Conservation (phyloP, 2,113 vertebrate species). For the Hippoglossus stenolepis region DNA sequence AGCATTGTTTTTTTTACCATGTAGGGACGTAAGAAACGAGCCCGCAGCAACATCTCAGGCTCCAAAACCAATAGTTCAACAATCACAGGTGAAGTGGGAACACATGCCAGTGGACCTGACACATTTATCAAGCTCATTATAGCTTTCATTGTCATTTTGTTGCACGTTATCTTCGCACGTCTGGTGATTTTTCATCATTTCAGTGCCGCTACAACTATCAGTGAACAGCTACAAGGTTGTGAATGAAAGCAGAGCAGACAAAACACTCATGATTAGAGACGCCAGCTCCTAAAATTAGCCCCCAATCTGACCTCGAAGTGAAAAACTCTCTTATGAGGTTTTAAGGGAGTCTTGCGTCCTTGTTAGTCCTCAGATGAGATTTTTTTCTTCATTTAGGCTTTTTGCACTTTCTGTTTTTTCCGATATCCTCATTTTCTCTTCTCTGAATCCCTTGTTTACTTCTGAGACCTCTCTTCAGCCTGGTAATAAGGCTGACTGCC, state of each 20-base stretch:
- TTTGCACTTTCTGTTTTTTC: not conserved
- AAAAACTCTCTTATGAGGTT: not conserved
- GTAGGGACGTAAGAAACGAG: slow-evolving; percentile 13
- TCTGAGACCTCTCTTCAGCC: too few species aligned
- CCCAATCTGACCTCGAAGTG: slow-evolving; percentile 36
- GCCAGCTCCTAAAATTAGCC: slow-evolving; percentile 49
- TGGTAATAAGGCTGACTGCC: too few species aligned
- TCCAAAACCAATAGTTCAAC: slow-evolving; percentile 15
- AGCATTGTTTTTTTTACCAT: slow-evolving; percentile 20
- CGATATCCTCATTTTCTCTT: too few species aligned
- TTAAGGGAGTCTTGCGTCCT: not conserved
- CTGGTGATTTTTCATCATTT: not conserved
- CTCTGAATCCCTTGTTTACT: too few species aligned
- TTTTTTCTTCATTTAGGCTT: too few species aligned
- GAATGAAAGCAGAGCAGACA: slow-evolving; percentile 34
- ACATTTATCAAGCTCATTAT: not conserved
- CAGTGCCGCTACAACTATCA: not conserved
- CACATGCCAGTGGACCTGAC: not conserved
- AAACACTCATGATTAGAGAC: slow-evolving; percentile 31
- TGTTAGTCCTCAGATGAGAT: not conserved
- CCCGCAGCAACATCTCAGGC: slow-evolving; percentile 3
- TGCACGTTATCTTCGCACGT: not conserved
- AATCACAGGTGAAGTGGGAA: slow-evolving; percentile 16
- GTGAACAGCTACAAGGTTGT: slow-evolving; percentile 26
- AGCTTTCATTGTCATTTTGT: slow-evolving; percentile 12